phyloP scores from a whole-genome alignment of 92 coral and sea anemone species.

The Chrysogorgia sp. region DNA sequence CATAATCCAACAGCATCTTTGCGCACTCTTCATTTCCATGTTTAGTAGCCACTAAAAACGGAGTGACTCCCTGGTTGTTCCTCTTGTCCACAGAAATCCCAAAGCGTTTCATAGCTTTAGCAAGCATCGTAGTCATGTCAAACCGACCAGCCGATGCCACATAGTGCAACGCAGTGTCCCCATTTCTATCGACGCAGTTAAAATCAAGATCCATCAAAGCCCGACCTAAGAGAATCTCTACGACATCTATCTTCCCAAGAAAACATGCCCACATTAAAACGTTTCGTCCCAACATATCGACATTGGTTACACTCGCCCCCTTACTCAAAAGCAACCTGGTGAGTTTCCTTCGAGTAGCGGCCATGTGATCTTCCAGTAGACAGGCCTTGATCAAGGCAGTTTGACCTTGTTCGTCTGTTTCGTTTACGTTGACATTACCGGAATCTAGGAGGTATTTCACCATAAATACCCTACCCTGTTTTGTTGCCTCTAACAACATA shows the following conservation, averaged over 20 bases:
- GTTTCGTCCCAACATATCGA: slow-evolving; percentile 72
- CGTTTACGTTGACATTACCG: slow-evolving; percentile 73
- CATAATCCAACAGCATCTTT: slow-evolving; percentile 71
- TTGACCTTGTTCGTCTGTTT: slow-evolving; percentile 80
- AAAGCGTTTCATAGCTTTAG: slow-evolving; percentile 77
- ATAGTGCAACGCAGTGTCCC: slow-evolving; percentile 87
- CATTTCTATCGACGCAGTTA: slow-evolving; percentile 70
- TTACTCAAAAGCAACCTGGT: slow-evolving; percentile 72
- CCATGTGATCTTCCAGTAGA: slow-evolving; percentile 79
- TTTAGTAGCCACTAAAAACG: slow-evolving; percentile 77
- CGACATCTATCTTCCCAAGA: slow-evolving; percentile 69
- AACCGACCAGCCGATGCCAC: slow-evolving; percentile 75
- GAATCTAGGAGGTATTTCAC: slow-evolving; percentile 88
- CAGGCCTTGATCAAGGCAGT: slow-evolving; percentile 91
- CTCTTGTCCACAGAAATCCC: slow-evolving; percentile 68
- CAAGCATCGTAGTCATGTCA: slow-evolving; percentile 65
- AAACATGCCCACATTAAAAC: slow-evolving; percentile 85
- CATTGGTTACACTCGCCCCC: slow-evolving; percentile 75
- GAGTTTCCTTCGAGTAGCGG: slow-evolving; percentile 79
- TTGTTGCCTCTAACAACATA: slow-evolving; percentile 82
- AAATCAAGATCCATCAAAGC: slow-evolving; percentile 81
- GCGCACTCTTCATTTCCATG: slow-evolving; percentile 75
- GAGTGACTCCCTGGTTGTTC: slow-evolving; percentile 79
- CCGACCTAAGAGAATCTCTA: slow-evolving; percentile 64
- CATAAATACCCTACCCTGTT: slow-evolving; percentile 83